Evolutionary conservation across 2,113 vertebrate species (phyloP).

Genomic region (Natator depressus): DNA sequence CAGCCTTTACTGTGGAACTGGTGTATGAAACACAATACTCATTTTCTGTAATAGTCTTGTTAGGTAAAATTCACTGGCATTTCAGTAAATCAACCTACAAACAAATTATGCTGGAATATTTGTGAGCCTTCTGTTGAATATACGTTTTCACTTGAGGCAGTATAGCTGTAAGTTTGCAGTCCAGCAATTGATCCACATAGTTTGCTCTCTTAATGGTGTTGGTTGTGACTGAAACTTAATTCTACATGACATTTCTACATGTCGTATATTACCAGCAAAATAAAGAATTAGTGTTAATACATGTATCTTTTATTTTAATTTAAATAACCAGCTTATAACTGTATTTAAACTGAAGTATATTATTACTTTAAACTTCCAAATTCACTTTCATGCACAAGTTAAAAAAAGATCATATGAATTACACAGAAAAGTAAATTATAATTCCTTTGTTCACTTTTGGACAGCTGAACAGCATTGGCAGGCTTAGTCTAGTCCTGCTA

Average conservation of each 20-base stretch:
- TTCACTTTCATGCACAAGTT: not conserved
- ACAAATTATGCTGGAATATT: constrained; percentile 46
- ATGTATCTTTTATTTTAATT: not conserved
- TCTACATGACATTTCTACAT: not conserved
- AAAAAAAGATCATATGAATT: not conserved
- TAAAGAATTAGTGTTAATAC: not conserved
- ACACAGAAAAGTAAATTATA: constrained; percentile 14
- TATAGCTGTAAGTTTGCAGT: not conserved
- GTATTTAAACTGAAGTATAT: not conserved
- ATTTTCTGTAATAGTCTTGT: constrained; percentile 26
- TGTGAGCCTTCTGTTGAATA: constrained; percentile 11
- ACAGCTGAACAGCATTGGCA: not conserved
- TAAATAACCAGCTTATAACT: not conserved
- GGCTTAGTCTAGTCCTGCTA: not conserved
- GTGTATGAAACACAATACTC: constrained; percentile 2
- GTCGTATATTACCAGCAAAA: not conserved
- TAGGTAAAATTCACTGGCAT: constrained; percentile 33
- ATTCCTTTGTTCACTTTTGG: constrained; percentile 14
- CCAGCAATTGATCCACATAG: not conserved
- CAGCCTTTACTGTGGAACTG: not conserved
- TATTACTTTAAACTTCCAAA: constrained; percentile 4
- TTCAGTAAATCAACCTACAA: constrained; percentile 53
- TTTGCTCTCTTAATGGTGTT: constrained; percentile 7
- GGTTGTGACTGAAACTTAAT: constrained; percentile 9
- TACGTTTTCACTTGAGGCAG: constrained; percentile 10